Evolutionary conservation across 2,797 vertebrate species (phyloP).

Genomic region (Coranthus polyacanthus): DNA sequence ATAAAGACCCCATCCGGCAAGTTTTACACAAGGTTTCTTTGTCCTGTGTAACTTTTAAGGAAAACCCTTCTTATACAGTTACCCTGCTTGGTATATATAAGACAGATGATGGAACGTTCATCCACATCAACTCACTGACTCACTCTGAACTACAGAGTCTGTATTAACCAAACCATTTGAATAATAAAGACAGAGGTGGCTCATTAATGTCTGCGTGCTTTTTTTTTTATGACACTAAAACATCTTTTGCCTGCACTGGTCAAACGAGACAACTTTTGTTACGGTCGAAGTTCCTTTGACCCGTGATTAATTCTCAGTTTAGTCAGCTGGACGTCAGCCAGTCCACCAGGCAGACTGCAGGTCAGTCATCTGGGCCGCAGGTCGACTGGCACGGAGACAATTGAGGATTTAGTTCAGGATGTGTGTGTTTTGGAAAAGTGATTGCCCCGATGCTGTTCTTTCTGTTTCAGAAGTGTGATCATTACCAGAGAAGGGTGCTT

Average conservation of each 20-base stretch:
- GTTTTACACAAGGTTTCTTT: conserved; percentile 55
- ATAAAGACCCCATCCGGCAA: conserved; percentile 47
- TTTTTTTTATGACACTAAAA: neutral
- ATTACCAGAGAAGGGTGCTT: too few species aligned
- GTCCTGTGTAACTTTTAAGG: conserved; percentile 76
- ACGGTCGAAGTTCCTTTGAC: neutral
- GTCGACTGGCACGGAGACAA: neutral
- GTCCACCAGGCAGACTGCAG: neutral
- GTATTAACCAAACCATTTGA: conserved; percentile 80
- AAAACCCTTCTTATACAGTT: conserved; percentile 79
- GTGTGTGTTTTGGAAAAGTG: neutral
- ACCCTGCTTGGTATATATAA: conserved; percentile 85
- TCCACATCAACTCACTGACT: conserved; percentile 74
- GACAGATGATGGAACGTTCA: conserved; percentile 77
- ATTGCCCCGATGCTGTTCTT: too few species aligned
- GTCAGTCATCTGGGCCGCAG: neutral
- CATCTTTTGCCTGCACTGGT: too few species aligned
- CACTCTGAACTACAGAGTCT: conserved; percentile 75
- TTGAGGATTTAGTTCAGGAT: conserved; percentile 4
- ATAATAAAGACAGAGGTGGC: conserved; percentile 82
- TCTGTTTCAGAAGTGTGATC: too few species aligned
- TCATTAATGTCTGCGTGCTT: conserved; percentile 60
- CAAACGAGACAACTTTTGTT: neutral
- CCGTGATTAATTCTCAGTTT: conserved; percentile 3
- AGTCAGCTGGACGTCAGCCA: conserved; percentile 16